Conservation (phyloP, 2,888 invertebrate species). For the Nephrotoma flavescens region DNA sequence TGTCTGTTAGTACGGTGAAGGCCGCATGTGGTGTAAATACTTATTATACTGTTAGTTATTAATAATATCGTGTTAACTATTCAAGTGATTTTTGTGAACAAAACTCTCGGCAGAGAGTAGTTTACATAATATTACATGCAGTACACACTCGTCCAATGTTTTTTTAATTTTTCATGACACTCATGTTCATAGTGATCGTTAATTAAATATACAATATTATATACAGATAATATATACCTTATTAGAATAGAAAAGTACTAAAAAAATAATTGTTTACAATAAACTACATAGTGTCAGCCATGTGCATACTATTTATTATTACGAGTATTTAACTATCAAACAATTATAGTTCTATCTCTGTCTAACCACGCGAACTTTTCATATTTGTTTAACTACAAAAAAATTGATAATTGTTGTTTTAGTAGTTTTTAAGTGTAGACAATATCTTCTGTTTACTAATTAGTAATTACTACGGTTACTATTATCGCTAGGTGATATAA, state of each 20-base stretch:
- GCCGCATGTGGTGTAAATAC: not conserved
- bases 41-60: not conserved
- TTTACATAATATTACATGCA: no score
- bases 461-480: not conserved
- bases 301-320: not conserved
- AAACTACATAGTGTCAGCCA: not conserved
- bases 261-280: not conserved
- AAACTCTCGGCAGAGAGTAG: not conserved
- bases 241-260: not conserved
- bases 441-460: not conserved
- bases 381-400: not conserved
- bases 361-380: not conserved
- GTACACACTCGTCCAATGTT: not conserved
- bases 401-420: not conserved
- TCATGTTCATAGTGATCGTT: not conserved
- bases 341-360: not conserved
- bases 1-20: not conserved
- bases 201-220: not conserved
- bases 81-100: not conserved
- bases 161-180: not conserved
- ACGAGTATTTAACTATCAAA: not conserved
- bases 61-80: not conserved
- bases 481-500: not conserved
- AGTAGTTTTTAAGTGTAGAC: not conserved
- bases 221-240: not conserved